A percentile compares a stretch with the other conserved stretches of the same genome.
Evolutionary conservation across 2,797 vertebrate species (phyloP).

Genomic region (Echiichthys vipera): DNA sequence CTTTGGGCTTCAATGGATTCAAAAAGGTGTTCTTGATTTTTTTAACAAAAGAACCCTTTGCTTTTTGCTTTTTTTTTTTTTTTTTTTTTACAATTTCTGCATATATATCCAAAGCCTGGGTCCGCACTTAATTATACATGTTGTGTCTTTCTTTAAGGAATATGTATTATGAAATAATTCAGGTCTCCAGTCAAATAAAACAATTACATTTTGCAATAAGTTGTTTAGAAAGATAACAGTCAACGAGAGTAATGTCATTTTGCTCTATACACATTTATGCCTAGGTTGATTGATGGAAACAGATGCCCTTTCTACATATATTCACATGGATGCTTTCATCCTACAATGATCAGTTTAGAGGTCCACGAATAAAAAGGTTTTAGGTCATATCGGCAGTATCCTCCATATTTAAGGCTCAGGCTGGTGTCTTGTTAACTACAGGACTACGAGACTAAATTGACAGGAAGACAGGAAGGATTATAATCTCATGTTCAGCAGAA

Average conservation of each 20-base stretch:
- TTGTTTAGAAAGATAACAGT: neutral
- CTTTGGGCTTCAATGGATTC: neutral
- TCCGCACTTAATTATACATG: neutral
- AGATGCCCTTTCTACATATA: neutral
- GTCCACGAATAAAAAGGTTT: slow-evolving; percentile 11
- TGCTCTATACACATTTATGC: neutral
- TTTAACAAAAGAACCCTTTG: neutral
- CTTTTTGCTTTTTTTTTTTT: too few relatives aligned
- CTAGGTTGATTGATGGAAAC: neutral
- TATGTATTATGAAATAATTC: neutral
- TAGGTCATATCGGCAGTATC: slow-evolving; percentile 4
- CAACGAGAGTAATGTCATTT: neutral
- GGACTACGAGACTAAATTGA: slow-evolving; percentile 30
- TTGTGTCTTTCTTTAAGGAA: neutral
- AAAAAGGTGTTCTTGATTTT: neutral
- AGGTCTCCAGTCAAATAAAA: slow-evolving; percentile 2
- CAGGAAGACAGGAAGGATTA: slow-evolving; percentile 33
- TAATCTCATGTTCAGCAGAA: slow-evolving; percentile 37
- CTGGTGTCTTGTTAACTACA: slow-evolving; percentile 39
- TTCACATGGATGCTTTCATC: neutral
- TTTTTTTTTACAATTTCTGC: neutral
- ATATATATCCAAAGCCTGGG: neutral
- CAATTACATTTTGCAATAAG: neutral
- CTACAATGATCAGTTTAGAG: neutral
- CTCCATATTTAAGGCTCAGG: slow-evolving; percentile 35